Percentiles rank a stretch among this genome's conserved stretches.
Conservation (phyloP, 2,113 vertebrate species). For the Hoplias malabaricus region DNA sequence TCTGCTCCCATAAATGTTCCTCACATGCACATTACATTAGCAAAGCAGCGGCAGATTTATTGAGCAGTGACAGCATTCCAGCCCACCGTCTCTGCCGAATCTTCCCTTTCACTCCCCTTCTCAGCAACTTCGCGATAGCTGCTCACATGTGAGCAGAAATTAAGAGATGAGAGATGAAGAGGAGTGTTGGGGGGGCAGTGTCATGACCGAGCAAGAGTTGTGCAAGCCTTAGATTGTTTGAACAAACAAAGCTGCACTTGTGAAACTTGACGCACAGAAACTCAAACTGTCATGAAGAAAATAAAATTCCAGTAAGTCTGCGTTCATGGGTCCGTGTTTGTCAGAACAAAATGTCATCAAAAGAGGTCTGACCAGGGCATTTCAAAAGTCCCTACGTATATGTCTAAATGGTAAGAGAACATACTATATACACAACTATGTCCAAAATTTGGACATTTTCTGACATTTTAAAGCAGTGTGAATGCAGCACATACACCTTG, state of each 20-base stretch:
- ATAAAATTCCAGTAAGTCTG: not conserved
- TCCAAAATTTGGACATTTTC: too few species aligned
- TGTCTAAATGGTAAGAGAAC: too few species aligned
- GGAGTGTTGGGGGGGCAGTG: too few species aligned
- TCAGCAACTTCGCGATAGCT: slow-evolving; percentile 60
- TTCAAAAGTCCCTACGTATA: too few species aligned
- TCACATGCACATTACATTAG: slow-evolving; percentile 2
- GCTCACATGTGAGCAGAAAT: slow-evolving; percentile 49
- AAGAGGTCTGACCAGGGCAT: too few species aligned
- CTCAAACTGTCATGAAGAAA: slow-evolving; percentile 52
- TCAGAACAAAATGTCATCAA: too few species aligned
- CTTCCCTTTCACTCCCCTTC: slow-evolving; percentile 43
- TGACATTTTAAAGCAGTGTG: too few species aligned
- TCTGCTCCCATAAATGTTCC: not conserved
- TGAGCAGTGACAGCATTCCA: slow-evolving; percentile 45
- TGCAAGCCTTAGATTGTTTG: slow-evolving; percentile 63
- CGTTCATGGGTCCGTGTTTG: not conserved
- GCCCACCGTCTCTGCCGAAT: slow-evolving; percentile 1
- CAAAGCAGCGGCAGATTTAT: slow-evolving; percentile 44
- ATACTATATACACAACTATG: too few species aligned
- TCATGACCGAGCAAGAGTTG: slow-evolving; percentile 48
- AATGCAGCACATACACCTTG: too few species aligned
- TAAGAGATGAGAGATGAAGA: slow-evolving; percentile 65
- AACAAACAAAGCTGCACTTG: slow-evolving; percentile 66
- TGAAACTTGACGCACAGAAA: slow-evolving; percentile 58